Evolutionary conservation across 2,113 vertebrate genomes (phyloP).

Genomic region (Eurypyga helias): DNA sequence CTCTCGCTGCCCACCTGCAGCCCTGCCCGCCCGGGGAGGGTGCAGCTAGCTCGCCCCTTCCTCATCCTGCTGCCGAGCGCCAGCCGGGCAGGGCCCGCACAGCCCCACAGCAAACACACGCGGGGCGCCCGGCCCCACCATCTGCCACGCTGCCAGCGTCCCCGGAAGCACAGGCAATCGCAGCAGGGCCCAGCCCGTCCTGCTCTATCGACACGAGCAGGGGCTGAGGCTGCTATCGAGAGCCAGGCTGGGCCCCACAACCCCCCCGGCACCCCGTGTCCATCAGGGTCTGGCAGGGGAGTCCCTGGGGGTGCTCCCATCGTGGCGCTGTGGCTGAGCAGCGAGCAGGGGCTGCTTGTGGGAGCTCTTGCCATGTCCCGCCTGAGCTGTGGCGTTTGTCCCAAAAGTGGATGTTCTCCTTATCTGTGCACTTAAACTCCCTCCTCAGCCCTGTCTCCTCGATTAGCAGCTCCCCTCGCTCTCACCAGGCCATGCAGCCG

Average conservation of each 20-base stretch:
- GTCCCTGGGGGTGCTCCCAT: neutral
- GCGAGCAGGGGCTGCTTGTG: neutral
- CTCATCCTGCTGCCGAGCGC: accelerated
- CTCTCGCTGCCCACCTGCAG: accelerated
- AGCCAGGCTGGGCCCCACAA: accelerated
- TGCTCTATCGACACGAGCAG: neutral
- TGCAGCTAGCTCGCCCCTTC: neutral
- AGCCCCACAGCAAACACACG: accelerated
- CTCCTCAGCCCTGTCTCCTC: neutral
- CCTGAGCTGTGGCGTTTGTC: neutral
- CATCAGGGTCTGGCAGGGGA: no score
- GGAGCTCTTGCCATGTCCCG: neutral
- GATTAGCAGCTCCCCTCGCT: neutral
- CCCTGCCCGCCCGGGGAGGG: neutral
- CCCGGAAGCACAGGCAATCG: accelerated
- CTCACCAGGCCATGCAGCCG: neutral
- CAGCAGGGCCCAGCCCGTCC: neutral
- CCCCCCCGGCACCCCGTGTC: neutral
- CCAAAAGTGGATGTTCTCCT: neutral
- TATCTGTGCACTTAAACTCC: neutral
- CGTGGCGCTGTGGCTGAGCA: accelerated
- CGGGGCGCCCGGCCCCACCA: accelerated
- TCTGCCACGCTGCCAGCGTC: neutral
- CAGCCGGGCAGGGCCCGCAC: neutral
- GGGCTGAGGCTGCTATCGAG: accelerated